Base-by-base conservation (phyloP, 1,140 invertebrate genomes). In the Ceratina australensis region DNA sequence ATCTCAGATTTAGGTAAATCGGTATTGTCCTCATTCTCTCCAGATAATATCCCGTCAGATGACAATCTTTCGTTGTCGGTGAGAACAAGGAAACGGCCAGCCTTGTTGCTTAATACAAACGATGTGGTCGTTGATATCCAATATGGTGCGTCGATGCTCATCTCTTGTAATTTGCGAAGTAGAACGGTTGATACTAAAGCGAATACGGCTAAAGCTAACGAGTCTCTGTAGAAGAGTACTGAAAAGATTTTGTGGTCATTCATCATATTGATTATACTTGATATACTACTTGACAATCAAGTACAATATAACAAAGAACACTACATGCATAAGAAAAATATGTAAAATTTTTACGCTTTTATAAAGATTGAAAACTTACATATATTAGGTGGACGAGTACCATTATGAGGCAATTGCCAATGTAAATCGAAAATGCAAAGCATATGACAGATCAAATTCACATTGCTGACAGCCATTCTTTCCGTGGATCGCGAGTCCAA, bases 381-480 rank as follows among this genome's bases (percentile, higher is more conserved):
- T 69, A 91, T 85, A 64, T 86, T 86, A 13, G 90, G 90, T 16
- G 80, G 79, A 57, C 85, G 84, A 18, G 54, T 54, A 13, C 92
- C 93, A 72, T 91, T 92, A 18, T 84, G 78, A 15, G 93, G 93
- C n/a, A 94, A 54, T 26, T 85, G 80, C 88, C 89, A 92, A 2
- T 88, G 86, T 16, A 94, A 26, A 69, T 92, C 87, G 54, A 90
- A 89, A 3, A 93, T 85, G 20, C 92, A 91, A 10, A 93, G 72
- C 8, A 90, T 57, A 73, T 94, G 93, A n/a, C 89, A 89, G 47
- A 93, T 86, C n/a, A 93, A 86, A 81, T 91, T 93, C 3, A 92
- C 76, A 57, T 87, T 87, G 33, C 90, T 91, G 0, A 94, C 28
- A 2, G 86, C 82, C 2, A 93, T 81, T 73, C 93, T 82, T 78